Percentiles rank a stretch among this genome's conserved stretches.
Conservation (phyloP, 2,888 invertebrate genomes). For the Thereva unica region DNA sequence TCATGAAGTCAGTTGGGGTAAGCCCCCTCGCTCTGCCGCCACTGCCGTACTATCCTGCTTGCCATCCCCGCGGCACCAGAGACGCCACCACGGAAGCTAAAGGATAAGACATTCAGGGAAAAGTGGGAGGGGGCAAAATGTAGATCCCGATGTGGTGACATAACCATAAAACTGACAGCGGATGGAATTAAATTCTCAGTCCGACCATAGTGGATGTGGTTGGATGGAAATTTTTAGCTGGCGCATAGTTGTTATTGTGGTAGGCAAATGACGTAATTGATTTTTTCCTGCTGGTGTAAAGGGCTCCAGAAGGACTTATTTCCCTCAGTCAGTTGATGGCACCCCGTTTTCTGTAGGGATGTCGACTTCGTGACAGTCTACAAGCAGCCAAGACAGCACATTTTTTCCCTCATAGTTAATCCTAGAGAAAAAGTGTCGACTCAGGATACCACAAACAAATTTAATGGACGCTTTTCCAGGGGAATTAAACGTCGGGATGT, state of each 20-base stretch:
- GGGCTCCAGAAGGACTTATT: background rate
- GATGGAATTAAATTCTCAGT: conserved; percentile 29
- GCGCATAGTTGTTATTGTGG: background rate
- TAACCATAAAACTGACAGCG: conserved; percentile 30
- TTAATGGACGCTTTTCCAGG: conserved; percentile 34
- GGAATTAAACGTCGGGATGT: conserved; percentile 34
- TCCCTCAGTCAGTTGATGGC: conserved; percentile 3
- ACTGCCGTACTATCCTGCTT: no score
- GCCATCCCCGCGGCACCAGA: no score
- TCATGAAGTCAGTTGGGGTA: conserved; percentile 16
- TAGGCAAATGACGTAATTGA: conserved; percentile 32
- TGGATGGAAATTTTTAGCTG: conserved; percentile 10
- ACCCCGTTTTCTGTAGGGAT: conserved; percentile 7
- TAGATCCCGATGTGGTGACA: conserved; percentile 25
- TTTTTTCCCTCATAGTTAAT: conserved; percentile 27
- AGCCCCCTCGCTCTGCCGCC: background rate
- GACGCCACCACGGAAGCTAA: no score
- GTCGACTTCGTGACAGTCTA: conserved; percentile 20
- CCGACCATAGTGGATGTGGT: background rate
- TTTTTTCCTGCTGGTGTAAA: background rate
- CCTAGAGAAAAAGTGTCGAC: conserved; percentile 30
- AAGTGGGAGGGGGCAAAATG: background rate
- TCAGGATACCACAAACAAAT: conserved; percentile 33
- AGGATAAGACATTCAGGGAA: background rate
- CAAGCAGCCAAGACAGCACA: conserved; percentile 28